A percentile compares a stretch with the other conserved stretches of the same genome.
phyloP scores from a whole-genome alignment of 2,113 vertebrate genomes.

The Phylloscopus trochiloides region DNA sequence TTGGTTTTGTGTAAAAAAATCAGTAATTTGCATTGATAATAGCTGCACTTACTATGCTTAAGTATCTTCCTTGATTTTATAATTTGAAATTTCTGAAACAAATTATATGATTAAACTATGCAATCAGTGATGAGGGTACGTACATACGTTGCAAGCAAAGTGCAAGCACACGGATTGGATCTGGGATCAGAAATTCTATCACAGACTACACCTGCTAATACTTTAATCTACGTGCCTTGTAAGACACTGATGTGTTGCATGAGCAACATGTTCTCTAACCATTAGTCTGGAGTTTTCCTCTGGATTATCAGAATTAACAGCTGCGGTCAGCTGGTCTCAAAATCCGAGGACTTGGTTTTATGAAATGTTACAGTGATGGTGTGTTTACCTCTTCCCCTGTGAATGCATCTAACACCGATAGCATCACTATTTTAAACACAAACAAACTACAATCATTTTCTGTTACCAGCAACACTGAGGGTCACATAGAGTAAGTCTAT shows the following conservation, averaged over 20 bases:
- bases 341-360: not conserved
- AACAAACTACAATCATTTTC: not conserved
- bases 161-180: not conserved
- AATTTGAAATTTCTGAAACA: not conserved
- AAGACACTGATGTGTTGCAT: fast-evolving
- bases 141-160: fast-evolving
- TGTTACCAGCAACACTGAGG: not conserved
- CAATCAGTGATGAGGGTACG: not conserved
- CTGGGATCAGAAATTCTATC: not conserved
- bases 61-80: not conserved
- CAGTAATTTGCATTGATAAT: not conserved
- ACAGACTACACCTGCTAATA: not conserved
- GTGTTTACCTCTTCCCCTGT: not conserved
- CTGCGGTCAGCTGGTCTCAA: not conserved
- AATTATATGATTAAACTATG: not conserved
- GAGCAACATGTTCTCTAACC: not conserved
- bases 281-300: not conserved
- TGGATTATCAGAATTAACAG: not conserved
- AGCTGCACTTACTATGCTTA: not conserved
- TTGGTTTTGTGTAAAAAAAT: not conserved
- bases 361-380: not conserved
- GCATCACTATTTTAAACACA: not conserved
- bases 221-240: not conserved
- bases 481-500: not conserved
- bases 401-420: not conserved